Base-by-base conservation (phyloP, 2,797 vertebrate species). In the Steatocranus sp. region DNA sequence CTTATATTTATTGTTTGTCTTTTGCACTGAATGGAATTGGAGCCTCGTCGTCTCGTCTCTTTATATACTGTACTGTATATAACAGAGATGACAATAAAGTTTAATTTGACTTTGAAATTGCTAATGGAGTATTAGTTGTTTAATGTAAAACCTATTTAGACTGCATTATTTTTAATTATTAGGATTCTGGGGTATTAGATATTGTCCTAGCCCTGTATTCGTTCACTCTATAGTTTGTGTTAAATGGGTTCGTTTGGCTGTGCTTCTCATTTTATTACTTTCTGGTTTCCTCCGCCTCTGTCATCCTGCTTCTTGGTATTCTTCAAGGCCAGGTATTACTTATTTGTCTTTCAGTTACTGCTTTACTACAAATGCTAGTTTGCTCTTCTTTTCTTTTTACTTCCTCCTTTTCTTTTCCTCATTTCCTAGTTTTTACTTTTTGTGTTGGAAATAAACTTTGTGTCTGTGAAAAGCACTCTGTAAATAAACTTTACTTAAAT, bases 81-180 rank as follows among this genome's bases (percentile, higher is more conserved):
- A 1, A 2, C 27, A 58, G 27, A 32, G 27, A 58, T 58, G 15
- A 58, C 54, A 58, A 56, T 53, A 53, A 54, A 27, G 51, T 54
- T 58, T 58, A 18, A 11, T 58, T 58, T 32, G 54, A 58, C 27
- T 32, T 58, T 58, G 54, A 32, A 73, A 73, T 18, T 30, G 25
- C 25, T 48, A 46, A 43, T 46, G 8, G 38, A 68, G 23, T 25
- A 68, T 43, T 27, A 1, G 25, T 48, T 48, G 23, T 48, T 43
- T 48, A 73, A 73, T 73, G 41, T 48, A 46, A 73, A 48, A 30
- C 7, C 11, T 12, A 30, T 48, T 30, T 48, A 46, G 68, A 73
- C 41, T 12, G 68, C 41, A 73, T 73, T 73, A 48, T 48, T 73
- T 27, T 73, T 48, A 8, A 73, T 27, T 0, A 18, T 27, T 17